These are phyloP conservation scores for Scomber japonicus DNA, from an alignment of 2,113 vertebrate species.

Conservation along the genomic window DNA sequence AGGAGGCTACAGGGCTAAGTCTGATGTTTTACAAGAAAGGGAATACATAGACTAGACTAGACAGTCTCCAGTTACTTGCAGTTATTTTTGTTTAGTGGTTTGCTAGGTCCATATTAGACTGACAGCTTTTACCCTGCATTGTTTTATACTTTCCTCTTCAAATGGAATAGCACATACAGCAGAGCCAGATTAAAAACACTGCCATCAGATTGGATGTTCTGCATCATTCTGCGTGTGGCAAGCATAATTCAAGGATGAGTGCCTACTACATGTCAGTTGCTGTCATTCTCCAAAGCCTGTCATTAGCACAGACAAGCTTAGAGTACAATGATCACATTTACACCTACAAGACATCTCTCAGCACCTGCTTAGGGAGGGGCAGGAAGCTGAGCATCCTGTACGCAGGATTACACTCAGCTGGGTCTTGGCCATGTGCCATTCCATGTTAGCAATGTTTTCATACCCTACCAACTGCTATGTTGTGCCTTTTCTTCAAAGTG, in stretches of 20 bases:
- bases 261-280: not conserved
- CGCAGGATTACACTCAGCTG: constrained; percentile 15
- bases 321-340: constrained; percentile 66
- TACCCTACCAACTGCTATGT: not conserved
- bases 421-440: constrained; percentile 35
- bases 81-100: not conserved
- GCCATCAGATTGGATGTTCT: not conserved
- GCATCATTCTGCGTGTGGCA: not conserved
- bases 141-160: not conserved
- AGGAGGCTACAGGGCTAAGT: not conserved
- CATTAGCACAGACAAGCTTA: constrained; percentile 38
- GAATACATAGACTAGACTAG: no score
- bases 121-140: not conserved
- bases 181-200: not conserved
- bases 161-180: not conserved
- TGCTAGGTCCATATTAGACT: no score
- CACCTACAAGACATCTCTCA: constrained; percentile 63
- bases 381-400: constrained; percentile 57
- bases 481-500: constrained; percentile 20
- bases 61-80: no score
- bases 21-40: no score
- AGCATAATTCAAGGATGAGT: not conserved
- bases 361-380: constrained; percentile 61
- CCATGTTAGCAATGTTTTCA: constrained; percentile 32
- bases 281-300: constrained; percentile 44